Conservation (phyloP, 1,140 invertebrate genomes). For the Polypedilum vanderplanki region DNA sequence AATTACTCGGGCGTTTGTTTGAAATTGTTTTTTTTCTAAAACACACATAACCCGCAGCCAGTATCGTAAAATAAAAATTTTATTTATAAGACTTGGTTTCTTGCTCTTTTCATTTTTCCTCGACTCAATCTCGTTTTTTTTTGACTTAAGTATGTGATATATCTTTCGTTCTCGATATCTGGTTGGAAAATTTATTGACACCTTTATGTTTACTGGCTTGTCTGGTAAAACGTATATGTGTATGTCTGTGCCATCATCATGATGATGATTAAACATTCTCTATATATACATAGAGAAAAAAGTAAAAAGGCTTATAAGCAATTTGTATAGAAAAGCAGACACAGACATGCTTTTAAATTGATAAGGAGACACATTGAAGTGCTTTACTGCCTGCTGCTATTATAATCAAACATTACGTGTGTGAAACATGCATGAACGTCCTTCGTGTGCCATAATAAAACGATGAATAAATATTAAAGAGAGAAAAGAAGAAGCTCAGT, state of each 20-base stretch:
- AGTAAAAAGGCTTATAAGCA: neutral
- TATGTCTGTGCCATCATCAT: neutral
- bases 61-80: no score
- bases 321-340: neutral
- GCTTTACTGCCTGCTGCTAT: neutral
- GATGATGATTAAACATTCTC: constrained; percentile 12
- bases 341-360: constrained; percentile 15
- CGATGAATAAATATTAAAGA: neutral
- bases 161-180: neutral
- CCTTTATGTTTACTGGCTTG: constrained; percentile 4
- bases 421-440: neutral
- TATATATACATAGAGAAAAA: neutral
- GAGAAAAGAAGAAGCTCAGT: constrained; percentile 3
- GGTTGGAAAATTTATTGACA: constrained; percentile 28
- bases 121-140: no score
- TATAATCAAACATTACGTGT: neutral
- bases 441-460: constrained; percentile 8
- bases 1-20: neutral
- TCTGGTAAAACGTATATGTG: neutral
- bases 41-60: no score
- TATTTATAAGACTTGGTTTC: no score
- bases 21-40: neutral
- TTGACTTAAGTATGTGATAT: neutral
- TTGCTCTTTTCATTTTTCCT: no score
- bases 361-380: neutral